A percentile compares a stretch with the other conserved stretches of the same genome.
Evolutionary conservation across 2,113 vertebrate species (phyloP).

Genomic region (Salvator merianae): DNA sequence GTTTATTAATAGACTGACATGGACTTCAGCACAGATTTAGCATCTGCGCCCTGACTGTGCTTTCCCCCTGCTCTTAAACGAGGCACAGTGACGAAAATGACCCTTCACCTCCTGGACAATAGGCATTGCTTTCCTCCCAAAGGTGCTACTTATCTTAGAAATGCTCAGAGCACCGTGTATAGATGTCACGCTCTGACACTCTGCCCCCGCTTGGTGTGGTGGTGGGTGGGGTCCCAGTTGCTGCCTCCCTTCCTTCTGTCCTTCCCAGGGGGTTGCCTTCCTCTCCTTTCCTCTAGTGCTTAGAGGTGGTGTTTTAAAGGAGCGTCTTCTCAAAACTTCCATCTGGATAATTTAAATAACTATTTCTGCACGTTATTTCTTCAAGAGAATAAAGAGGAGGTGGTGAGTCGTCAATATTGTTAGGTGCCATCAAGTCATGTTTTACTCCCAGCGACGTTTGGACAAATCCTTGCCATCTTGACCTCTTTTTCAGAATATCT

Average conservation of each 20-base stretch:
- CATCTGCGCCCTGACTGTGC: rapidly evolving
- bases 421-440: too few relatives aligned
- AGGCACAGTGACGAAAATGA: background rate
- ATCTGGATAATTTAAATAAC: background rate
- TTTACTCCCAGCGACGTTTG: too few relatives aligned
- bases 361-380: background rate
- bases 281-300: background rate
- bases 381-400: background rate
- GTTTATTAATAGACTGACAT: background rate
- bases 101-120: background rate
- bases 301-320: background rate
- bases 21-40: background rate
- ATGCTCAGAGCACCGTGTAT: too few relatives aligned
- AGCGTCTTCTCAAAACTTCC: too few relatives aligned
- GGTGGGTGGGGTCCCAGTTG: too few relatives aligned
- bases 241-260: too few relatives aligned
- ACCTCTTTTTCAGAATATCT: too few relatives aligned
- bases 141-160: too few relatives aligned
- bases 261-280: background rate
- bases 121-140: background rate
- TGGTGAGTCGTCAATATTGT: too few relatives aligned
- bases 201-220: too few relatives aligned
- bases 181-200: too few relatives aligned
- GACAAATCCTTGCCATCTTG: too few relatives aligned
- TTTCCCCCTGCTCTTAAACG: background rate